These are phyloP conservation scores for Grantiella picta DNA, from an alignment of 2,113 vertebrate species.

Conservation along the genomic window DNA sequence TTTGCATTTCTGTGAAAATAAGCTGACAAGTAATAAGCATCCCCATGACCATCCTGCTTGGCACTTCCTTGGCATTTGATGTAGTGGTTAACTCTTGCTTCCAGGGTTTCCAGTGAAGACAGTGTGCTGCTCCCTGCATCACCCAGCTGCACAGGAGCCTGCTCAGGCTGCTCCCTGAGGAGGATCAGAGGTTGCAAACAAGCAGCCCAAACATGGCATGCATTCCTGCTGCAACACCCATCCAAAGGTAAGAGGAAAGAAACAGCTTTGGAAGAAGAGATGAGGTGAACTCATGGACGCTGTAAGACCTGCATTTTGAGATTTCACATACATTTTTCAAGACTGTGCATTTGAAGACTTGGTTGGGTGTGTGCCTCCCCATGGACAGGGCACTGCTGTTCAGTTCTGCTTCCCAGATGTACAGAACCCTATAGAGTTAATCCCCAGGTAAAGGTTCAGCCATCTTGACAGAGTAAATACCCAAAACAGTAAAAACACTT, in stretches of 20 bases:
- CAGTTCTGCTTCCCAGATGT: accelerated
- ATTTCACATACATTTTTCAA: background rate
- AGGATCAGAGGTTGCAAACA: background rate
- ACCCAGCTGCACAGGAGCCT: background rate
- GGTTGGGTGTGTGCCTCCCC: accelerated
- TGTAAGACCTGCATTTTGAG: background rate
- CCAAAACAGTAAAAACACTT: background rate
- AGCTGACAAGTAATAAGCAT: background rate
- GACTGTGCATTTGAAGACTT: background rate
- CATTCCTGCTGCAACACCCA: accelerated
- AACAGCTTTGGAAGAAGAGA: background rate
- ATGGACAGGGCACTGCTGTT: accelerated
- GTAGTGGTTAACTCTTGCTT: background rate
- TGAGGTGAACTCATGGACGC: background rate
- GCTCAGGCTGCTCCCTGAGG: background rate
- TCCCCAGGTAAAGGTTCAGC: background rate
- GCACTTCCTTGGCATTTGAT: background rate
- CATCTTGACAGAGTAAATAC: background rate
- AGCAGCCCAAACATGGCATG: accelerated
- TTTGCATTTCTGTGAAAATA: background rate
- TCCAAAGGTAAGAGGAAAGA: background rate
- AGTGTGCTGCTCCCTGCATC: background rate
- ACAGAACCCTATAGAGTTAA: background rate
- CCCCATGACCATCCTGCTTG: accelerated
- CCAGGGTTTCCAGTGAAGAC: background rate